These are phyloP conservation scores for Hydrochoerus hydrochaeris DNA, from an alignment of 2,113 vertebrate species.

Conservation along the genomic window DNA sequence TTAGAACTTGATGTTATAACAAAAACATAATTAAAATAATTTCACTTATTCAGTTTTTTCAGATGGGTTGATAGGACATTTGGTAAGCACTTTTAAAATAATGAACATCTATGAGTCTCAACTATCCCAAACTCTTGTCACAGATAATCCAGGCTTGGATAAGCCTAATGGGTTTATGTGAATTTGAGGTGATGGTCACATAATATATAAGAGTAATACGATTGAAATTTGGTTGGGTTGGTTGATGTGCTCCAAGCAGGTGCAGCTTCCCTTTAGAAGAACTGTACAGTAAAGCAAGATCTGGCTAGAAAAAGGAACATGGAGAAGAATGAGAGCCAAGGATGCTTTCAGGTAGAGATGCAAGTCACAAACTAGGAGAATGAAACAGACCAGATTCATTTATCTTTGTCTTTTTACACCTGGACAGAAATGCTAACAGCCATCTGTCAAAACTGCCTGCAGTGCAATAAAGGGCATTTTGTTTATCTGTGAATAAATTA, in stretches of 20 bases:
- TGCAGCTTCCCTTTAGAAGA: slow-evolving; percentile 62
- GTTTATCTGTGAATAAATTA: slow-evolving; percentile 85
- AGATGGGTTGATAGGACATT: background rate
- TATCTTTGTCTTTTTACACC: slow-evolving; percentile 85
- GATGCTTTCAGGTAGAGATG: slow-evolving; percentile 79
- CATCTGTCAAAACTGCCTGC: slow-evolving; percentile 84
- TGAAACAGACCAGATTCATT: slow-evolving; percentile 82
- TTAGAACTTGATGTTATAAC: background rate
- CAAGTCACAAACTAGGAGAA: slow-evolving; percentile 80
- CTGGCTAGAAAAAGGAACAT: slow-evolving; percentile 60
- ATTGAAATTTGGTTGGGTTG: background rate
- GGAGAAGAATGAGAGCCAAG: slow-evolving; percentile 67
- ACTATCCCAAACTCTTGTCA: background rate
- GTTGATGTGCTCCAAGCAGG: slow-evolving; percentile 49
- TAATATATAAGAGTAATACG: background rate
- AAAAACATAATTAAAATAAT: slow-evolving; percentile 22
- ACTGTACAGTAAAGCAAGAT: slow-evolving; percentile 13
- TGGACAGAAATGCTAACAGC: slow-evolving; percentile 79
- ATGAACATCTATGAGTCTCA: background rate
- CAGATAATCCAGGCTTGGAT: background rate
- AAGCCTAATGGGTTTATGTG: background rate
- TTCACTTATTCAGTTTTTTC: background rate
- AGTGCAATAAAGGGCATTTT: slow-evolving; percentile 81
- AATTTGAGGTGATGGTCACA: background rate
- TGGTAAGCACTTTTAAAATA: background rate